Evolutionary conservation across 2,888 invertebrate genomes (phyloP).

Genomic region (Noctua janthe): DNA sequence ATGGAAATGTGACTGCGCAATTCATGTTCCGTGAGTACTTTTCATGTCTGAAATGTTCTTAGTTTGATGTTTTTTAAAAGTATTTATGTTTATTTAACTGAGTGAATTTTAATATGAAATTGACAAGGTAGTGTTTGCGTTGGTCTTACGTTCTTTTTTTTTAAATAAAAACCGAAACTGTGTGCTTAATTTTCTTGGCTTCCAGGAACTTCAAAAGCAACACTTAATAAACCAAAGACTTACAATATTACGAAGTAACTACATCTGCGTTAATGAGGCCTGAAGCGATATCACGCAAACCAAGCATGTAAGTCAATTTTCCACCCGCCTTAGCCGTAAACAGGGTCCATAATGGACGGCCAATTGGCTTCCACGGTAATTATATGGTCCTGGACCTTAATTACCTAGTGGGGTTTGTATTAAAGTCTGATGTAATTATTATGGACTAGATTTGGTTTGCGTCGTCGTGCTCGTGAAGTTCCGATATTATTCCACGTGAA

Average conservation of each 20-base stretch:
- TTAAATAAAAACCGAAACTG: not conserved
- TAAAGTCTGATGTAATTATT: conserved; percentile 3
- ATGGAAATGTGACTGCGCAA: conserved; percentile 56
- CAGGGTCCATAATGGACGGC: conserved; percentile 32
- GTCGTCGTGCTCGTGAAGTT: no score
- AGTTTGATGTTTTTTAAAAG: conserved; percentile 20
- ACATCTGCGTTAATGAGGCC: conserved; percentile 33
- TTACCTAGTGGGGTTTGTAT: conserved; percentile 25
- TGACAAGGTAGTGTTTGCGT: not conserved
- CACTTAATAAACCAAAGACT: not conserved
- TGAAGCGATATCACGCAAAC: conserved; percentile 34
- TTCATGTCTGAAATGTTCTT: conserved; percentile 14
- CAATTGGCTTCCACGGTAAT: conserved; percentile 17
- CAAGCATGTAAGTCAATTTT: conserved; percentile 57
- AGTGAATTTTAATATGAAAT: not conserved
- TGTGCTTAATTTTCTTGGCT: not conserved
- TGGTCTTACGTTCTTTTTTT: not conserved
- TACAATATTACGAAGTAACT: not conserved
- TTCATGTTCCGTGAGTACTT: conserved; percentile 32
- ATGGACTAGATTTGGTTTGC: not conserved
- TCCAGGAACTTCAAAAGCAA: not conserved
- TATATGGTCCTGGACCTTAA: conserved; percentile 13
- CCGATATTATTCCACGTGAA: no score
- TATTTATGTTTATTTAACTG: conserved; percentile 12
- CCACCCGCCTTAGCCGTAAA: conserved; percentile 40